These are phyloP conservation scores for Dolomedes plantarius DNA, from an alignment of 2,888 invertebrate species.

Conservation along the genomic window DNA sequence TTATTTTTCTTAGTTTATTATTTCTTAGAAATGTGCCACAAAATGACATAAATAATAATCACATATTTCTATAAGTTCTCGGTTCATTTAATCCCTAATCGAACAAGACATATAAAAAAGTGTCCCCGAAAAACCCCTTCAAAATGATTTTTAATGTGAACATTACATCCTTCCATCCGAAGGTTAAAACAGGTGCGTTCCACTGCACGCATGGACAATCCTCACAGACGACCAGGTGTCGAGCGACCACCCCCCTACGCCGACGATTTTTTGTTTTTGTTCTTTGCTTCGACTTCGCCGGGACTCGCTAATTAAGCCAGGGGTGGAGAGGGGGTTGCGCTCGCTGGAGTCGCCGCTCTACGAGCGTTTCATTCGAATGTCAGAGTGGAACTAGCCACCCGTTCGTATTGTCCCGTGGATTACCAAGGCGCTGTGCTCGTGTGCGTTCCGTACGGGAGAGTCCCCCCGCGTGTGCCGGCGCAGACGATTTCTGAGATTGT, in stretches of 20 bases:
- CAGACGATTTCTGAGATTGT: conserved; percentile 2
- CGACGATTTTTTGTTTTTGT: neutral
- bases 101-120: neutral
- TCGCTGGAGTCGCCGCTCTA: conserved; percentile 3
- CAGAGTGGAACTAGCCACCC: neutral
- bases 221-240: conserved; percentile 53
- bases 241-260: conserved; percentile 13
- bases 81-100: conserved; percentile 6
- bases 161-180: conserved; percentile 8
- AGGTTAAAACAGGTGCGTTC: conserved; percentile 53
- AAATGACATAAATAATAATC: no score
- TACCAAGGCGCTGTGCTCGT: neutral
- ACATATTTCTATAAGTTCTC: neutral
- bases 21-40: no score
- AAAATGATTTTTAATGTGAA: conserved; percentile 6
- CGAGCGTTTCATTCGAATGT: neutral
- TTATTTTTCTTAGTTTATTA: no score
- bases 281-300: conserved; percentile 14
- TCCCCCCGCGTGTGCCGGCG: neutral
- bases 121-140: neutral
- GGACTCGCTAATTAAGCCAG: conserved; percentile 9
- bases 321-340: conserved; percentile 6
- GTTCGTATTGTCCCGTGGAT: neutral
- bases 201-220: conserved; percentile 45
- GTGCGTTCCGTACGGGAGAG: neutral